Evolutionary conservation across 2,797 vertebrate species (phyloP).

Genomic region (Phataginus tetradactyla): DNA sequence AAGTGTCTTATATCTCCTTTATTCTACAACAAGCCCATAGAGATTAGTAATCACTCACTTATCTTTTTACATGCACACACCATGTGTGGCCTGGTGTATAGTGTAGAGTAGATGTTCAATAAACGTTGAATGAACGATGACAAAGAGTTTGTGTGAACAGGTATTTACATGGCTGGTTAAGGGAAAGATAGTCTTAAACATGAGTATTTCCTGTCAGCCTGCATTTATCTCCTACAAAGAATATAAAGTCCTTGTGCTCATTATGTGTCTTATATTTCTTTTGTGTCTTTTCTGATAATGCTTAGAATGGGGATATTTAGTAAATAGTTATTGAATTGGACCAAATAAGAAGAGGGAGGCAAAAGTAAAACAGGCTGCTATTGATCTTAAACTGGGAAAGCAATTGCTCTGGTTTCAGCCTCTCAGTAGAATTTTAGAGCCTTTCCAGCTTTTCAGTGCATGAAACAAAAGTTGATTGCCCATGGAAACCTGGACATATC

Average conservation of each 20-base stretch:
- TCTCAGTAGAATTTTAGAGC: not conserved
- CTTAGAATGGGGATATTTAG: not conserved
- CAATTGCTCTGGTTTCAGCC: not conserved
- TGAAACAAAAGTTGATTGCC: not conserved
- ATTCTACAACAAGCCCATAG: not conserved
- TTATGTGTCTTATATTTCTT: not conserved
- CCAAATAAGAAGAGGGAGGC: not conserved
- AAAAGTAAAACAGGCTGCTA: not conserved
- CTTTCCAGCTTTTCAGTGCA: not conserved
- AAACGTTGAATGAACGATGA: slow-evolving; percentile 7
- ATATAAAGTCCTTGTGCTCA: not conserved
- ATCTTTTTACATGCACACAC: not conserved
- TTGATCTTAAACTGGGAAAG: not conserved
- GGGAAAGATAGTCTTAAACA: not conserved
- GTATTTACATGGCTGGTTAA: not conserved
- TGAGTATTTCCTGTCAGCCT: not conserved
- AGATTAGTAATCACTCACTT: not conserved
- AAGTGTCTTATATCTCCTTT: slow-evolving; percentile 4
- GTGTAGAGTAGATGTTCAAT: not conserved
- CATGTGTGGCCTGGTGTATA: not conserved
- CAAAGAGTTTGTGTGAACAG: not conserved
- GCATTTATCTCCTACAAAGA: not conserved
- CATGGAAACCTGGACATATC: not conserved
- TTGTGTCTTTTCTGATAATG: not conserved
- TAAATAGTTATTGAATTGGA: not conserved